Base-by-base conservation (phyloP, 2,888 invertebrate species). In the Stenodema calcarata region DNA sequence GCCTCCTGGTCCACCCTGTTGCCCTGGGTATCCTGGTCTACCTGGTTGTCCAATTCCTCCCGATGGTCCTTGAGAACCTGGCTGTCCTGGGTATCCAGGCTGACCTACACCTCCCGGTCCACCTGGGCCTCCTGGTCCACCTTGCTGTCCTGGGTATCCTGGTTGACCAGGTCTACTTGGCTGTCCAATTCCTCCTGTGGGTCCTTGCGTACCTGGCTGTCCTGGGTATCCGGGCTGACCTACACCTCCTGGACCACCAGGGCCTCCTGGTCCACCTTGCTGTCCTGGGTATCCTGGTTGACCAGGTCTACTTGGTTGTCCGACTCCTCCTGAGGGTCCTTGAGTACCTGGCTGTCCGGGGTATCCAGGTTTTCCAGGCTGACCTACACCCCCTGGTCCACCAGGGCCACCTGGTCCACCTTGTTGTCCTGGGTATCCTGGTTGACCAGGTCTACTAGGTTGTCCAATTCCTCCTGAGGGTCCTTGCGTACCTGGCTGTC, bases 221-320 rank as follows among this genome's bases (percentile, higher is more conserved):
- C 28, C 89, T 2, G 90, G 90, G 7, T 90, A 89, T 35, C 35
- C 35, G 35, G 89, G 89, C n/a, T n/a, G n/a, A n/a, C n/a, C n/a
- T n/a, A n/a, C n/a, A 41, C 89, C 88, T 50, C 88, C 90, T 28
- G 90, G 89, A 16, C 88, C 88, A 12, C 90, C 90, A n/a, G n/a
- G n/a, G 41, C 89, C 88, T 50, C 88, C 90, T 28, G 90, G 89
- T n/a, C 88, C 88, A 12, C 90, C 90, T 9, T 89, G 89, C 14
- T 84, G 78, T 78, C 88, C 88, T 50, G 89, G 89, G 44, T 85
- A 81, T 27, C 87, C 87, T 28, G 89, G 89, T 2, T 88, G 87
- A 54, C 88, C 88, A 18, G 87, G 87, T 16, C 27, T 28, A 73
- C 87, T 81, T 23, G 86, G 87, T 47, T 86, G 62, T 18, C 54